Percentiles rank a stretch among this genome's conserved stretches.
Evolutionary conservation across 2,888 invertebrate species (phyloP).

Genomic region (Caenorhabditis sulstoni): DNA sequence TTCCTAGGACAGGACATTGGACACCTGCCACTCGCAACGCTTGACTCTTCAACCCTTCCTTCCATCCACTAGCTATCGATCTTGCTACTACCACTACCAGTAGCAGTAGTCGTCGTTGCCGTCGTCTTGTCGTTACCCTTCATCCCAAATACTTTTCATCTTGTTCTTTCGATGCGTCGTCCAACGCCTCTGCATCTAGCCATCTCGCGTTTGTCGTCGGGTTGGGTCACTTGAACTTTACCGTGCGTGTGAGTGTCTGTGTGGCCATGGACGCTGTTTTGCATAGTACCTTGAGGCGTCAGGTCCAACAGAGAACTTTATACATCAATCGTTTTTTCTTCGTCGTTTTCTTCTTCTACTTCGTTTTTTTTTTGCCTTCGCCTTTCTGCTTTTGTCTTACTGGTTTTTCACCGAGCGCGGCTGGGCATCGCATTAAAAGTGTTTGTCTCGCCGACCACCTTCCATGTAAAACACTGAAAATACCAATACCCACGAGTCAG

Average conservation of each 20-base stretch:
- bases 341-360: constrained; percentile 8
- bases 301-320: constrained; percentile 4
- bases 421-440: too few relatives aligned
- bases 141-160: constrained; percentile 13
- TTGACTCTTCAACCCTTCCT: neutral
- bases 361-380: neutral
- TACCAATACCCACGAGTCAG: too few relatives aligned
- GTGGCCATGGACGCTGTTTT: constrained; percentile 40
- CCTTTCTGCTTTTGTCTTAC: too few relatives aligned
- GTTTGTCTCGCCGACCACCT: too few relatives aligned
- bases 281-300: constrained; percentile 37
- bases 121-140: constrained; percentile 23
- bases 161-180: constrained; percentile 8
- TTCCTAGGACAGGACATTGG: too few relatives aligned
- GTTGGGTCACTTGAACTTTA: constrained; percentile 53
- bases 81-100: neutral
- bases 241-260: constrained; percentile 3
- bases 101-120: neutral
- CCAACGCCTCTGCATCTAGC: constrained; percentile 18
- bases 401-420: too few relatives aligned
- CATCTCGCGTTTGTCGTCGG: constrained; percentile 17
- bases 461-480: too few relatives aligned
- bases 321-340: neutral
- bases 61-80: neutral
- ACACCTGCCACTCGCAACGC: neutral